Percentiles rank a stretch among this genome's conserved stretches.
phyloP scores from a whole-genome alignment of 2,888 invertebrate genomes.

The Drosophila setosimentum region DNA sequence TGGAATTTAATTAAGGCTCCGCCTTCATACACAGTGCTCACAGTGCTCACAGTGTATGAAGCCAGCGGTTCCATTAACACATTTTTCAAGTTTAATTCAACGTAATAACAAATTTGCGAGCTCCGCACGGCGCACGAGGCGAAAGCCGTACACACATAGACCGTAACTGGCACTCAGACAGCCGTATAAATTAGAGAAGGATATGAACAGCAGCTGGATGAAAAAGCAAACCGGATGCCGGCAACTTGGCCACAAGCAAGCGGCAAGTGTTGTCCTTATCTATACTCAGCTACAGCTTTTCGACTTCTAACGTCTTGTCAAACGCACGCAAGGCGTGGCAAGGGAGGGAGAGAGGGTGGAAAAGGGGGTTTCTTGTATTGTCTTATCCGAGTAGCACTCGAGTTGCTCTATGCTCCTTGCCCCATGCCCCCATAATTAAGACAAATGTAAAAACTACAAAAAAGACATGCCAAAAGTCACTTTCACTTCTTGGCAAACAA shows the following conservation, averaged over 20 bases:
- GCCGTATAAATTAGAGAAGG: slow-evolving; percentile 69
- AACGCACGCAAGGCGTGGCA: slow-evolving; percentile 11
- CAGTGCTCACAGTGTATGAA: slow-evolving; percentile 28
- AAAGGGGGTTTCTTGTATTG: slow-evolving; percentile 12
- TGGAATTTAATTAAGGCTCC: slow-evolving; percentile 72
- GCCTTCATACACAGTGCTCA: background rate
- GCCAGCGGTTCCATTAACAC: slow-evolving; percentile 64
- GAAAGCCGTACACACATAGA: slow-evolving; percentile 2
- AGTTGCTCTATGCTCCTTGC: slow-evolving; percentile 4
- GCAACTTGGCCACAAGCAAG: slow-evolving; percentile 24
- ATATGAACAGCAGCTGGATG: slow-evolving; percentile 60
- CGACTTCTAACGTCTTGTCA: slow-evolving; percentile 2
- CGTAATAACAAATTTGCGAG: slow-evolving; percentile 69
- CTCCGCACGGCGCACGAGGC: slow-evolving; percentile 2
- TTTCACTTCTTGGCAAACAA: slow-evolving; percentile 54
- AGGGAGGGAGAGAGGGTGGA: background rate
- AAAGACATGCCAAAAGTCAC: slow-evolving; percentile 55
- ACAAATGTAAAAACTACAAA: slow-evolving; percentile 73
- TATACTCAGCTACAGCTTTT: slow-evolving; percentile 25
- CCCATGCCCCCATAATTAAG: slow-evolving; percentile 65
- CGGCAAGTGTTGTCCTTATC: slow-evolving; percentile 31
- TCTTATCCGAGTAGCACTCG: slow-evolving; percentile 46
- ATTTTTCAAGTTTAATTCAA: slow-evolving; percentile 80
- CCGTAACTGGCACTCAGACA: slow-evolving; percentile 43
- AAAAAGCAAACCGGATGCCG: slow-evolving; percentile 17